Evolutionary conservation across 2,113 vertebrate species (phyloP), one percentile per base, ranked within the genome.

Genomic region (Phylloscopus trochilus): DNA sequence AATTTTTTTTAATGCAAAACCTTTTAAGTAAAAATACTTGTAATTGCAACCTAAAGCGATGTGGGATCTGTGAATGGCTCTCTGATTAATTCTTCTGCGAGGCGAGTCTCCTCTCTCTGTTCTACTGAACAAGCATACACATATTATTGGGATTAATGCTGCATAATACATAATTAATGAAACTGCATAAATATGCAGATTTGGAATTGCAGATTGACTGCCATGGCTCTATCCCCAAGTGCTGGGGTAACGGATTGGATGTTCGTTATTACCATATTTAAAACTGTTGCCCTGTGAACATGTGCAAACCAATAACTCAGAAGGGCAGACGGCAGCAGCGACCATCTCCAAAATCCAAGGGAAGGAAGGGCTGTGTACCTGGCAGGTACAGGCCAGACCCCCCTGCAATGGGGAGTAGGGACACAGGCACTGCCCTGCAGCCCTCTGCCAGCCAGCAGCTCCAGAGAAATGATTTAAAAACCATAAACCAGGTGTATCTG

Each of bases 111-210:
- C 47, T 41, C 91, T 90, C 87, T 93, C 69, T 70, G 70, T 83
- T 92, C 94, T 86, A 70, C 93, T 81, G 93, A 63, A 52, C 53
- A 93, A 85, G 85, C 95, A 18, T 92, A 79, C 53, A 96, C 96
- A 74, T 89, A 92, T 96, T 90, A 95, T 77, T 92, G 95, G 95
- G 90, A 94, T 95, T 93, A 95, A 96, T 95, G 90, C 89, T 55
- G 73, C 93, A 63, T 93, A 90, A 93, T 97, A 93, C 97, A 97
- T 97, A 97, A 98, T 97, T 96, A 97, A 97, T 95, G 94, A 91
- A 79, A 90, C 89, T 6, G 68, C 96, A 97, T 97, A 96, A 98
- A 98, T 96, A 98, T 97, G 97, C 97, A 98, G 97, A 97, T 97
- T 95, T 89, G 96, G 96, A 93, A 94, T 94, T 93, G 96, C 96